Evolutionary conservation across 2,113 vertebrate species (phyloP), one percentile per base, ranked within the genome.

Genomic region (Strix uralensis): DNA sequence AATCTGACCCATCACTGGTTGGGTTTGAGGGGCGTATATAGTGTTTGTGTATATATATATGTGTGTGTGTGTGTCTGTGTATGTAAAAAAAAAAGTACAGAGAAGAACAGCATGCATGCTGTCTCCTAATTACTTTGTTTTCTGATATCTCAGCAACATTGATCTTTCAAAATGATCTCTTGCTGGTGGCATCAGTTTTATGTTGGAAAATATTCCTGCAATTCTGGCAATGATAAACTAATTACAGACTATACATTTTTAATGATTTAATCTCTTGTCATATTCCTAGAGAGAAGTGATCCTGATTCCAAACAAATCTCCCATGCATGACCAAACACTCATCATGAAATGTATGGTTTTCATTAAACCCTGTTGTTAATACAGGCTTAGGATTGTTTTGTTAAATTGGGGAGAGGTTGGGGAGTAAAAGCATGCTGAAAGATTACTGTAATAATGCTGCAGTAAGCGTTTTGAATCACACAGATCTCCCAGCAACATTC

Each of bases 181-280:
- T 94, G 94, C 67, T 97, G 95, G 78, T 96, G 93, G 95, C 95
- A 95, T 94, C 78, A 58, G 86, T 85, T 85, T 97, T 96, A 88
- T 83, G 59, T 77, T 94, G 89, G 93, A 96, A 97, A 97, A 95
- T 94, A 96, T 86, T 97, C 94, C 90, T 92, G 46, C 81, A 65
- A 93, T 97, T 96, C 96, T 97, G 96, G 97, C 96, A 96, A 61
- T 83, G 96, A 96, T 97, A 96, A 94, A 96, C 96, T 98, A 97
- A 98, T 98, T 98, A 96, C 87, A 94, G 72, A 81, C 93, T 97
- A 96, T 98, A 97, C 96, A 97, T 98, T 98, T 98, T 98, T 98
- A 98, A 98, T 97, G 95, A 96, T 97, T 97, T 97, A 97, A 98
- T 98, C 97, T 98, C 94, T 95, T 97, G 96, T 98, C 97, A 94